Evolutionary conservation across 2,888 invertebrate species (phyloP).

Genomic region (Zhengitettix transpicula): DNA sequence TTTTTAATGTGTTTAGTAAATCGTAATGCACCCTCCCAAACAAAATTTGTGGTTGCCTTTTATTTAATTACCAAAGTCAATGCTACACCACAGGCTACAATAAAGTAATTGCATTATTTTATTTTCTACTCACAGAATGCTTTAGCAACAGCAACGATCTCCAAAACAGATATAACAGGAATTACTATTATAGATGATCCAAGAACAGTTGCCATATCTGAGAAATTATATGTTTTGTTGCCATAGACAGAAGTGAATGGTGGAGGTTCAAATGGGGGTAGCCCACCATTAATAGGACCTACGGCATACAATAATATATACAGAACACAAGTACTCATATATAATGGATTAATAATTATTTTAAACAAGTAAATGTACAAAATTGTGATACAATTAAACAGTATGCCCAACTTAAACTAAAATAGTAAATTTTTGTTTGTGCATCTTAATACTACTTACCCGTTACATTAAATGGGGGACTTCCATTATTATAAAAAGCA

Average conservation of each 20-base stretch:
- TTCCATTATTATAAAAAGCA: conserved; percentile 27
- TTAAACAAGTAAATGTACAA: too few species aligned
- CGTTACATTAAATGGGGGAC: conserved; percentile 48
- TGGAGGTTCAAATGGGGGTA: conserved; percentile 20
- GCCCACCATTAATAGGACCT: conserved; percentile 15
- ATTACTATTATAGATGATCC: conserved; percentile 30
- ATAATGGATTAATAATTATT: too few species aligned
- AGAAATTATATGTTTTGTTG: conserved; percentile 33
- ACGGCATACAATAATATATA: neutral
- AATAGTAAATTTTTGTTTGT: neutral
- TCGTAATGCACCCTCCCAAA: too few species aligned
- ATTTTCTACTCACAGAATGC: conserved; percentile 29
- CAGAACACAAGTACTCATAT: too few species aligned
- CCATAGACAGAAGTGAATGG: conserved; percentile 17
- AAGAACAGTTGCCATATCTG: conserved; percentile 39
- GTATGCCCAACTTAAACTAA: too few species aligned
- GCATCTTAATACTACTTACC: conserved; percentile 26
- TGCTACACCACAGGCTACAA: too few species aligned
- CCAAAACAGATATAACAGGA: conserved; percentile 34
- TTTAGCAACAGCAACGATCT: conserved; percentile 37
- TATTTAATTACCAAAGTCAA: too few species aligned
- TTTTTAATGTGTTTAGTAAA: too few species aligned
- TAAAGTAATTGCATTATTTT: neutral
- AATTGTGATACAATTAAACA: too few species aligned
- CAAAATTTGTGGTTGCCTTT: too few species aligned